Percentiles rank a stretch among this genome's conserved stretches.
Evolutionary conservation across 2,888 invertebrate species (phyloP).

Genomic region (Holacanthella duospinosa): DNA sequence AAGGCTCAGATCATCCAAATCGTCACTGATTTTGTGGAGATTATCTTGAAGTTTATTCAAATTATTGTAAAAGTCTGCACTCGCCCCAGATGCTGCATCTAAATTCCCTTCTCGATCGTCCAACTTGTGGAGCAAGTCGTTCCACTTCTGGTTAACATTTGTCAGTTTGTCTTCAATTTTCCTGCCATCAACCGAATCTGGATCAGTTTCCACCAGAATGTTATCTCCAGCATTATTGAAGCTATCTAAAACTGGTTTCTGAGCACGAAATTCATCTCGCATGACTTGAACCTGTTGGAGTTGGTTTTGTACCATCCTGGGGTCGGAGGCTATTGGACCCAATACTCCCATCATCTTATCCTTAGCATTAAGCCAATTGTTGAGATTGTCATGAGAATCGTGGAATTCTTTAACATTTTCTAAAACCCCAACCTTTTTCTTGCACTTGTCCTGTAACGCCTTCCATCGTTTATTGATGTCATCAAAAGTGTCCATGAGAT

Average conservation of each 20-base stretch:
- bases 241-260: conserved; percentile 79
- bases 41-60: conserved; percentile 72
- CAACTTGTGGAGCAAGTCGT: conserved; percentile 63
- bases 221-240: conserved; percentile 69
- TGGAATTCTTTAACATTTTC: conserved; percentile 82
- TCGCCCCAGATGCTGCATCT: conserved; percentile 83
- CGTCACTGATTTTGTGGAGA: conserved; percentile 75
- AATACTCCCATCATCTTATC: conserved; percentile 91
- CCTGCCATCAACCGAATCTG: conserved; percentile 52
- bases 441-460: conserved; percentile 70
- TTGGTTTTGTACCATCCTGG: conserved; percentile 89
- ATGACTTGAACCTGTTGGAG: conserved; percentile 79
- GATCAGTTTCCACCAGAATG: conserved; percentile 53
- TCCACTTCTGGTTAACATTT: conserved; percentile 54
- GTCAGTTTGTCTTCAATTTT: conserved; percentile 61
- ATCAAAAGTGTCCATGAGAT: conserved; percentile 71
- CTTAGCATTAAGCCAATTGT: conserved; percentile 90
- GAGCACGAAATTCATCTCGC: conserved; percentile 85
- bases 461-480: conserved; percentile 75
- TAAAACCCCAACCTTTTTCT: conserved; percentile 51
- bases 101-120: conserved; percentile 80
- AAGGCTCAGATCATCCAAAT: conserved; percentile 66
- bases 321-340: conserved; percentile 91
- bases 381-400: conserved; percentile 71
- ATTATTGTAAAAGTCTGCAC: conserved; percentile 83